Base-by-base conservation (phyloP, 2,888 invertebrate species). In the Drosophila silvestris region DNA sequence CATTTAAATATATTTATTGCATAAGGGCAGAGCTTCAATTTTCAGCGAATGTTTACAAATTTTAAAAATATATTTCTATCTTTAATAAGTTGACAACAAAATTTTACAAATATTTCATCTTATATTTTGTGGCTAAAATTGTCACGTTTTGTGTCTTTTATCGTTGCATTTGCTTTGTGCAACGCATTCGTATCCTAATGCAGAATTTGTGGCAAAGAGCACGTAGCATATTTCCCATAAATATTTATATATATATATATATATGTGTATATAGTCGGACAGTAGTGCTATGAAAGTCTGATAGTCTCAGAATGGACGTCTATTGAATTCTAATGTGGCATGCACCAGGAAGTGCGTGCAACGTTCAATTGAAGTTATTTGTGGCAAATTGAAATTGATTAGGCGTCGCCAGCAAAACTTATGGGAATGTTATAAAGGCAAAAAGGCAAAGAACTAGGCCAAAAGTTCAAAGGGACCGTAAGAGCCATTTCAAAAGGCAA, bases 281-380 rank as follows among this genome's bases (percentile, higher is more conserved):
- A 56, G 37, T 37, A 41, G 1, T 30, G 30, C 3, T 32, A 44
- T 58, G 12, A 41, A 60, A 54, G 50, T 56, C 62, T 62, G 60
- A 58, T 60, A 68, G 81, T 67, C 64, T 76, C 30, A n/a, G 59
- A 62, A 47, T 19, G n/a, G 57, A 63, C 78, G 74, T 76, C 83
- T 77, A 85, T 76, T 85, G 86, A 74, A 89, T 89, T 89, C 87
- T 87, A 87, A 89, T 87, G 68, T 44, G 47, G 54, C n/a, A 35
- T 64, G 68, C 82, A 89, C 86, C 86, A 89, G 86, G 89, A 87
- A 87, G 89, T 87, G 88, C 85, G 85, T 87, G 89, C 82, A 78
- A 33, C 68, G 69, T 66, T 74, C 83, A 86, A 87, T 87, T 87
- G 80, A 73, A 87, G 73, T 76, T 77, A 81, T 83, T 83, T 85